Percentiles rank a stretch among this genome's conserved stretches.
Conservation (phyloP, 2,113 vertebrate genomes). For the Natator depressus region DNA sequence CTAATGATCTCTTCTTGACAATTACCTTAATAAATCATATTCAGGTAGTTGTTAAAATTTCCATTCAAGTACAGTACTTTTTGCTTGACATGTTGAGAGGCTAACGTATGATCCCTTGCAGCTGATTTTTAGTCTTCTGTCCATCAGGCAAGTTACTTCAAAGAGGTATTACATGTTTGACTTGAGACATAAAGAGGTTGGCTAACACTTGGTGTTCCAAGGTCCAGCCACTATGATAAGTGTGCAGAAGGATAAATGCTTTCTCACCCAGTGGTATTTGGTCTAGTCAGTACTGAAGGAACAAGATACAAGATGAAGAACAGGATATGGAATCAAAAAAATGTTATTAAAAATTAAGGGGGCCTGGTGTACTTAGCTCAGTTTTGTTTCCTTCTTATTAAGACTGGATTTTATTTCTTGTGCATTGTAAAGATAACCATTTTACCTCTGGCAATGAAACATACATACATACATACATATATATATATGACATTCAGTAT, state of each 20-base stretch:
- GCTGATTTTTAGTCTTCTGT: slow-evolving; percentile 53
- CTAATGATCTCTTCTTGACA: slow-evolving; percentile 53
- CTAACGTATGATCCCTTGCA: slow-evolving; percentile 59
- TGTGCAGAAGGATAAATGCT: neutral
- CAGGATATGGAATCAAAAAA: slow-evolving; percentile 29
- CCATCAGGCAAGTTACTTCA: slow-evolving; percentile 44
- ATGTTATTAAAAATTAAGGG: neutral
- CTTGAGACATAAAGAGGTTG: slow-evolving; percentile 17
- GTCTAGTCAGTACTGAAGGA: slow-evolving; percentile 48
- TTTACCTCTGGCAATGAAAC: slow-evolving; percentile 13
- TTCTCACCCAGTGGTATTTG: slow-evolving; percentile 24
- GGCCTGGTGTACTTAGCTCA: neutral
- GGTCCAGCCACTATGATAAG: slow-evolving; percentile 33
- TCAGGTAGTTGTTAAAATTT: slow-evolving; percentile 57
- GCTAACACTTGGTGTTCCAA: slow-evolving; percentile 47
- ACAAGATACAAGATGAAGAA: slow-evolving; percentile 39
- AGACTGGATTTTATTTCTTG: neutral
- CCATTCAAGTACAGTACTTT: slow-evolving; percentile 17
- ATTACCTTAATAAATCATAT: slow-evolving; percentile 46
- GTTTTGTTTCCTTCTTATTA: neutral
- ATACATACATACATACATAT: neutral
- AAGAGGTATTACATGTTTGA: slow-evolving; percentile 41
- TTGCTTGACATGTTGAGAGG: slow-evolving; percentile 44
- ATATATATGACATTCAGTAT: neutral
- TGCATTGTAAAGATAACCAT: slow-evolving; percentile 12